A percentile compares a stretch with the other conserved stretches of the same genome.
phyloP scores from a whole-genome alignment of 2,888 invertebrate genomes.

The Tethea ocularis region DNA sequence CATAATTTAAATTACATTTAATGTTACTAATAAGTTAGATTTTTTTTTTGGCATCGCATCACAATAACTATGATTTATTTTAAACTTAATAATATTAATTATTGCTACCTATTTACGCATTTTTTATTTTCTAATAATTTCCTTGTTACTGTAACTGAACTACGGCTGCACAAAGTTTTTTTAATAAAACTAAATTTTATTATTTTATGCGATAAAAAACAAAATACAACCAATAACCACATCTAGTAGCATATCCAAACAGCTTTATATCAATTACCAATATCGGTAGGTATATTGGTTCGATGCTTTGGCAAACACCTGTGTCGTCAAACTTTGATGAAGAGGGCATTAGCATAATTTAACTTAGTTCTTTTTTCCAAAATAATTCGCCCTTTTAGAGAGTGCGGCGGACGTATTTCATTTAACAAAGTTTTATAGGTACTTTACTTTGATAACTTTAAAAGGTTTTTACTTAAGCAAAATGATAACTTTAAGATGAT shows the following conservation, averaged over 20 bases:
- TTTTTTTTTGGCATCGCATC: too few relatives aligned
- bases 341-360: conserved; percentile 53
- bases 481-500: neutral
- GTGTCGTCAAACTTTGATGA: conserved; percentile 51
- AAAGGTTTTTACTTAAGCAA: neutral
- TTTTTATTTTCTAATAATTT: too few relatives aligned
- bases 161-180: too few relatives aligned
- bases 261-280: neutral
- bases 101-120: too few relatives aligned
- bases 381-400: conserved; percentile 3
- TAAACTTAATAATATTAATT: too few relatives aligned
- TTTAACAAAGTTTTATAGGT: neutral
- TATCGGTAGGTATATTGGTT: conserved; percentile 38
- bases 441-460: neutral
- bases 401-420: neutral
- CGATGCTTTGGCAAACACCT: conserved; percentile 44
- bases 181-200: neutral
- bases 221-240: neutral
- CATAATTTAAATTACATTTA: too few relatives aligned
- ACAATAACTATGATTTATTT: too few relatives aligned
- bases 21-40: too few relatives aligned
- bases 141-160: too few relatives aligned
- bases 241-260: neutral
- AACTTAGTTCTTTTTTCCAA: conserved; percentile 28
- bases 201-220: too few relatives aligned